Evolutionary conservation across 2,113 vertebrate species (phyloP).

Genomic region (Calidris pugnax): DNA sequence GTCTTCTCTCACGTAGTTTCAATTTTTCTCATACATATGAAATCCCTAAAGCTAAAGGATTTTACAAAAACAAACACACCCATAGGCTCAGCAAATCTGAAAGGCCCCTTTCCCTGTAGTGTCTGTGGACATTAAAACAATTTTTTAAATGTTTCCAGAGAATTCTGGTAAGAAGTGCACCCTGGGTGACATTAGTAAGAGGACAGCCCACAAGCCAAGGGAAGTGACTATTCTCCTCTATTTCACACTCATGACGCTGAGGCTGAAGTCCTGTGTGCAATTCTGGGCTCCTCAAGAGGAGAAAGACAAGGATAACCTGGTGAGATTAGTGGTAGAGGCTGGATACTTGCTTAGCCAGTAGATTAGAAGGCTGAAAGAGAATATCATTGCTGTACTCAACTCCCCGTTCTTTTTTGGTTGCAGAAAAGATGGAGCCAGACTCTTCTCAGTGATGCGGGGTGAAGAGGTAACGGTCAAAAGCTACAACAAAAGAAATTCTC

Average conservation of each 20-base stretch:
- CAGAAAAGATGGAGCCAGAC: not conserved
- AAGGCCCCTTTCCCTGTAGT: accelerated
- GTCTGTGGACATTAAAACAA: not conserved
- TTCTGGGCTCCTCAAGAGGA: not conserved
- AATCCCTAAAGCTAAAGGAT: not conserved
- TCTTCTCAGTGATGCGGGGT: not conserved
- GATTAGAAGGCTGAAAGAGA: not conserved
- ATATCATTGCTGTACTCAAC: not conserved
- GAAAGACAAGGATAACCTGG: not conserved
- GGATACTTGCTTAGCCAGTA: not conserved
- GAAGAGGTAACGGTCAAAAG: not conserved
- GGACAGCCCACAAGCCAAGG: accelerated
- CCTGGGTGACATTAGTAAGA: not conserved
- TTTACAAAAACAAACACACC: not conserved
- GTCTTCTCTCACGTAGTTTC: not conserved
- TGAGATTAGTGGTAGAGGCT: not conserved
- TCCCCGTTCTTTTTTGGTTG: not conserved
- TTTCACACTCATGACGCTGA: not conserved
- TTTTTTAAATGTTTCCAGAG: not conserved
- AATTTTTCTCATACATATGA: not conserved
- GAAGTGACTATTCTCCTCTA: not conserved
- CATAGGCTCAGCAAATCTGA: not conserved
- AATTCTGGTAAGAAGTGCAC: not conserved
- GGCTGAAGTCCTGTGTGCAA: too few species aligned
- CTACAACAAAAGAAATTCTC: not conserved